Conservation (phyloP, 2,888 invertebrate species). For the Metopia argyrocephala region DNA sequence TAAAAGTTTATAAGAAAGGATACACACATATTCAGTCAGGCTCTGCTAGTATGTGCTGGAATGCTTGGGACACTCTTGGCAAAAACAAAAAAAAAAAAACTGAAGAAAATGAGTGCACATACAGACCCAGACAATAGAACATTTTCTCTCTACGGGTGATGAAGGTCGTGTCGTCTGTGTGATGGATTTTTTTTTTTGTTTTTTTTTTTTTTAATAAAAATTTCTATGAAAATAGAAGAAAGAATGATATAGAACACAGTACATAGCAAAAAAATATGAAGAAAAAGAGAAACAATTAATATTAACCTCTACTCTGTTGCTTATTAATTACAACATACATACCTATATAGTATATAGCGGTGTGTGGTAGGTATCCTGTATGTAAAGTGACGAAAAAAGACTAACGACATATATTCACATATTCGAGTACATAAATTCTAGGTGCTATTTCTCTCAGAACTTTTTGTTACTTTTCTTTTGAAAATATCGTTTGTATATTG, state of each 20-base stretch:
- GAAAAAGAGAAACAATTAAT: background rate
- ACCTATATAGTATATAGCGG: too few species aligned
- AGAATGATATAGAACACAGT: background rate
- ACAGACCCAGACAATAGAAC: background rate
- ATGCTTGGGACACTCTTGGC: background rate
- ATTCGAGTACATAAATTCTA: too few species aligned
- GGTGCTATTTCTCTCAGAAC: too few species aligned
- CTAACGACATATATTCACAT: too few species aligned
- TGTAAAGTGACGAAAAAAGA: too few species aligned
- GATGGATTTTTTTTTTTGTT: background rate
- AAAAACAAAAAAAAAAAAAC: too few species aligned
- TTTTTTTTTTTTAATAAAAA: background rate
- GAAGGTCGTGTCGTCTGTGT: background rate
- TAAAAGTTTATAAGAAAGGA: background rate
- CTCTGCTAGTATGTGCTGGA: constrained; percentile 23
- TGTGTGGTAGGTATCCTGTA: too few species aligned
- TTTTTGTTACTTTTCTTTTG: too few species aligned
- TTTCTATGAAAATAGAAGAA: background rate
- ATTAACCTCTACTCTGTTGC: background rate
- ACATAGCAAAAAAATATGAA: background rate
- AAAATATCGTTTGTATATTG: too few species aligned
- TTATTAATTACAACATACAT: background rate
- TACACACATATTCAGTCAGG: background rate
- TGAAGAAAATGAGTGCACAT: too few species aligned
- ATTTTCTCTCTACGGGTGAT: background rate